Evolutionary conservation across 2,113 vertebrate genomes (phyloP), one percentile per base, ranked within the genome.

Genomic region (Clarias magur): DNA sequence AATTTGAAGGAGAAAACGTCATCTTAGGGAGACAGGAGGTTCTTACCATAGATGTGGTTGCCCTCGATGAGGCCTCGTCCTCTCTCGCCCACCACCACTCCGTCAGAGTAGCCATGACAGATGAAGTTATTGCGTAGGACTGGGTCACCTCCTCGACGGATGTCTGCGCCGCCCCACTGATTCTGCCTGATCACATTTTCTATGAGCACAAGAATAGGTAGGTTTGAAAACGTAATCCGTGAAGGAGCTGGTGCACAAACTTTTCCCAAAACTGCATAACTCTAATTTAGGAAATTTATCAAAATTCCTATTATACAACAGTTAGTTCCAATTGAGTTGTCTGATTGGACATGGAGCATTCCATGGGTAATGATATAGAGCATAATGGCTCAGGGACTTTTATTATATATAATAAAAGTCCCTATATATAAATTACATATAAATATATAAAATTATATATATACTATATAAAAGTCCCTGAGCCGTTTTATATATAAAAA

Each of bases 171-270:
- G 0, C 97, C 97, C 97, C 97, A 97, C 87, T 98, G 97, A 91
- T 98, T 98, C 92, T 98, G 95, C 30, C 94, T 95, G 89, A 98
- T 98, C 60, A 98, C 92, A 1, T 98, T 98, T 89, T 97, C 97
- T 98, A 83, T 19, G 85, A 85, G 68, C 70, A 60, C 60, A 78
- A 62, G 67, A 3, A 30, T 2, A 21, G 30, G 21, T 3, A 5
- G 5, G 7, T 6, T 0, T 10, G 10, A 65, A n/a, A 27, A 67
- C 2, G 8, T 4, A 63, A 63, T 25, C 34, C 2, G 57, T 17
- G 15, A 13, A 17, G 57, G 63, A 23, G 59, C 17, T 60, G 59
- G 21, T 60, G 59, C 21, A 60, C 65, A 68, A 27, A 30, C 62
- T n/a, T 38, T 38, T 2, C 16, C 57, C 15, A 59, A 12, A 7